Evolutionary conservation across 1,140 invertebrate species (phyloP).

Genomic region (Drosophila kepulauana): DNA sequence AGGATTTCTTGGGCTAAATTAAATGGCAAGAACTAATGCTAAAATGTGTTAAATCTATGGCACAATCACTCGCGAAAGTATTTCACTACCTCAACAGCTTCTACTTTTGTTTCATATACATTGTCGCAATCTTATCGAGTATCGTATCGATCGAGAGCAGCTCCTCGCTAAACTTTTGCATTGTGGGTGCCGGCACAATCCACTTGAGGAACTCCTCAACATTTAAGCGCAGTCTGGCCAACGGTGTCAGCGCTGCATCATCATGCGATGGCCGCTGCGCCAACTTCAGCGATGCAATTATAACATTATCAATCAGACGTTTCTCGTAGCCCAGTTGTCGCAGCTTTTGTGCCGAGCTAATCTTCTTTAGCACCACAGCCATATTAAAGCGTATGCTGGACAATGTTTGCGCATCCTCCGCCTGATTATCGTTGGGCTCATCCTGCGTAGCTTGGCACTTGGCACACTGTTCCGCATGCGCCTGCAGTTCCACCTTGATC

Average conservation of each 20-base stretch:
- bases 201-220: slow-evolving; percentile 92
- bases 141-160: slow-evolving; percentile 91
- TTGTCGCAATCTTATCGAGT: slow-evolving; percentile 86
- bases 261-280: slow-evolving; percentile 89
- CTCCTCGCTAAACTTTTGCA: slow-evolving; percentile 90
- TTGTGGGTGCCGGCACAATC: slow-evolving; percentile 91
- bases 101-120: slow-evolving; percentile 83
- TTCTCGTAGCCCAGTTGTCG: slow-evolving; percentile 92
- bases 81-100: background rate
- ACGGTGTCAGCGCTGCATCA: slow-evolving; percentile 86
- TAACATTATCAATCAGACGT: slow-evolving; percentile 92
- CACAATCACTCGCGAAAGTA: slow-evolving; percentile 43
- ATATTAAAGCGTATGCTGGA: slow-evolving; percentile 91
- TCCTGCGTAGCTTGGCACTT: slow-evolving; percentile 60
- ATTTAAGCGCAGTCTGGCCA: slow-evolving; percentile 89
- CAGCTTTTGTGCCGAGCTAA: slow-evolving; percentile 91
- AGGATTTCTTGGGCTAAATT: slow-evolving; percentile 43
- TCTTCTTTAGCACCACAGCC: slow-evolving; percentile 92
- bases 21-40: slow-evolving; percentile 77
- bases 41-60: slow-evolving; percentile 62
- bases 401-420: slow-evolving; percentile 76
- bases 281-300: slow-evolving; percentile 90
- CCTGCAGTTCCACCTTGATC: slow-evolving; percentile 89
- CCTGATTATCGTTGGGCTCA: slow-evolving; percentile 42
- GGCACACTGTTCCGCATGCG: slow-evolving; percentile 73